A percentile compares a stretch with the other conserved stretches of the same genome.
These are phyloP conservation scores for Strigamia transsilvanica DNA, from an alignment of 2,888 invertebrate species.

Conservation along the genomic window DNA sequence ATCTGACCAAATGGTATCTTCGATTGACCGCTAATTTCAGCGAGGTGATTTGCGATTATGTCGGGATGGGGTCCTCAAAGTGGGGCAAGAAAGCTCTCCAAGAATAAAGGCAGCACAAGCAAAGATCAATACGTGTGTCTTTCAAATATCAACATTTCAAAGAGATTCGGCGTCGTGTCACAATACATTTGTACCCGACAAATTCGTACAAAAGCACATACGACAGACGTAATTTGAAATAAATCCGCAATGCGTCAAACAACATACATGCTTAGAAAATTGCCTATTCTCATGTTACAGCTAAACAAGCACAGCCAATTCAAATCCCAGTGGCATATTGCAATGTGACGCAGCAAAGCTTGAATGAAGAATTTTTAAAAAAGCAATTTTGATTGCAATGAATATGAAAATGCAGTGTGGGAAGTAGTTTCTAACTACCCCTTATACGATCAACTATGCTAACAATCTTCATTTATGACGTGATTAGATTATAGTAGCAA, in stretches of 20 bases:
- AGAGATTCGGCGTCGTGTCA: constrained; percentile 26
- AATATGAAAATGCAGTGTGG: too few species aligned
- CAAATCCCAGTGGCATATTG: background rate
- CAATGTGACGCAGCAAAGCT: background rate
- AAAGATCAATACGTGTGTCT: background rate
- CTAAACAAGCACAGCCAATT: background rate
- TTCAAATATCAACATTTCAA: background rate
- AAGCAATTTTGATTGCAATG: too few species aligned
- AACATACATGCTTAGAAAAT: constrained; percentile 5
- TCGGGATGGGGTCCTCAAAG: background rate
- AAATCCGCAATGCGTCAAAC: constrained; percentile 23
- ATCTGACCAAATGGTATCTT: constrained; percentile 38
- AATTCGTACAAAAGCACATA: constrained; percentile 18
- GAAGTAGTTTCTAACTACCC: too few species aligned
- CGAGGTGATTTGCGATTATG: constrained; percentile 33
- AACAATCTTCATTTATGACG: too few species aligned
- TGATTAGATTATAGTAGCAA: constrained; percentile 1
- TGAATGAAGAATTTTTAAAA: background rate
- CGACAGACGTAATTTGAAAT: constrained; percentile 28
- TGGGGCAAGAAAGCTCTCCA: background rate
- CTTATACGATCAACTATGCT: too few species aligned
- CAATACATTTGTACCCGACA: constrained; percentile 17
- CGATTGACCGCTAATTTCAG: constrained; percentile 47
- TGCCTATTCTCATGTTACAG: constrained; percentile 23
- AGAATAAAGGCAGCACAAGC: background rate